These are phyloP conservation scores for Prolemur simus DNA, from an alignment of 2,113 vertebrate species.

Conservation along the genomic window DNA sequence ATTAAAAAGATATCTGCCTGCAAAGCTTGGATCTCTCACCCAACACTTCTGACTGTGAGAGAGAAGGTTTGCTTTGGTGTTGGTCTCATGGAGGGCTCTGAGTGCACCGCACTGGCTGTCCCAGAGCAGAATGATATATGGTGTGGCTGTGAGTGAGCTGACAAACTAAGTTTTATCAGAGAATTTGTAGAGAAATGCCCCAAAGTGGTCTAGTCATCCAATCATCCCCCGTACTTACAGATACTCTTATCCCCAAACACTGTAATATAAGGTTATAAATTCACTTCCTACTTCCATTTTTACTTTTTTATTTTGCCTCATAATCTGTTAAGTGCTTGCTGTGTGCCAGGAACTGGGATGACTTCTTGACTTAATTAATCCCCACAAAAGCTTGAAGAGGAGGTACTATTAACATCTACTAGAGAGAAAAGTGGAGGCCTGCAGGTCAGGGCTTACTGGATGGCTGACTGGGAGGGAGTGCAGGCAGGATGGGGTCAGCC, in stretches of 20 bases:
- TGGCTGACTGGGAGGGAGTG: background rate
- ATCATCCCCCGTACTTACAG: no score
- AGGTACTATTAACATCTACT: background rate
- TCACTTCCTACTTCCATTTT: background rate
- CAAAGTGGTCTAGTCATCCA: background rate
- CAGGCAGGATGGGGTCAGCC: background rate
- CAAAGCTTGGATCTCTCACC: background rate
- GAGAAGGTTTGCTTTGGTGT: background rate
- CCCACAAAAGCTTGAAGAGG: background rate
- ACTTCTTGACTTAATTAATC: background rate
- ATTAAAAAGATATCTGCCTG: background rate
- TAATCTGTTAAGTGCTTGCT: background rate
- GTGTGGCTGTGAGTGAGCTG: background rate
- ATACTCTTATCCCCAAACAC: background rate
- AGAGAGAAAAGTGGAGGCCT: background rate
- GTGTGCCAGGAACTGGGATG: background rate
- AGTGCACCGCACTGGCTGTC: background rate
- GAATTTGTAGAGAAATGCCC: background rate
- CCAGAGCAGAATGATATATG: background rate
- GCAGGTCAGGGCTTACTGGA: background rate
- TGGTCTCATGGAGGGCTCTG: background rate
- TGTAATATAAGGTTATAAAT: background rate
- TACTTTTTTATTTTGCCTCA: background rate
- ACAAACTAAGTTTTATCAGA: background rate
- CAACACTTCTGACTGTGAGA: background rate